Evolutionary conservation across 2,888 invertebrate species (phyloP), one percentile per base, ranked within the genome.

Genomic region (Diplolepis rosae): DNA sequence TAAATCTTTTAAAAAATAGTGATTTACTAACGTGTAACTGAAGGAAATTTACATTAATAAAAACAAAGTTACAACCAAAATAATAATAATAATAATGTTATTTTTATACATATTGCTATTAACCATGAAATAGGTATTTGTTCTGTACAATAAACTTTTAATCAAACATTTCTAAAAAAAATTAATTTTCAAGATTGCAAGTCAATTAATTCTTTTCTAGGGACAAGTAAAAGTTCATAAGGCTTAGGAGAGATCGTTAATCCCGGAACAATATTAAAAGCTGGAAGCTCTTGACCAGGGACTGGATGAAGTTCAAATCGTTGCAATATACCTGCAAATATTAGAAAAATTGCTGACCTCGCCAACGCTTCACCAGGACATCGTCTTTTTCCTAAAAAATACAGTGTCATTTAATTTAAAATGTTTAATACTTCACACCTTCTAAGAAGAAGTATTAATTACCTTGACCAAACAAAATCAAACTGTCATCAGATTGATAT

Each of bases 341-440:
- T 90, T 56, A 93, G 87, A 82, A 93, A 94, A 6, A 93, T 84
- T 74, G 92, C 92, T 0, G 91, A 90, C 71, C 90, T 90, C 0
- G 93, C 94, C 73, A 94, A 83, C 0, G 90, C 87, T 84, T 94
- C 93, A 0, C 93, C 94, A 0, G 93, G 89, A 80, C 94, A 94
- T 72, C 93, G 90, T 80, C 94, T 89, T 79, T 90, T 90, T 2
- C 94, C 94, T 91, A 89, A 79, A 85, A 88, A 73, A 54, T 32
- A 2, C 32, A 45, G 0, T 7, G 70, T 68, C 28, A 66, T 54
- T 72, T 66, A 65, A 24, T 54, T 1, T 2, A 1, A 18, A 30
- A 30, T 50, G 3, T 30, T 52, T 27, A 66, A n/a, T 30, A 42
- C 2, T 15, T 13, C n/a, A 27, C 24, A 65, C 15, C 24, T 0